Percentiles rank a stretch among this genome's conserved stretches.
phyloP scores from a whole-genome alignment of 1,140 invertebrate genomes.

The roundworm (Caenorhabditis elegans) region DNA sequence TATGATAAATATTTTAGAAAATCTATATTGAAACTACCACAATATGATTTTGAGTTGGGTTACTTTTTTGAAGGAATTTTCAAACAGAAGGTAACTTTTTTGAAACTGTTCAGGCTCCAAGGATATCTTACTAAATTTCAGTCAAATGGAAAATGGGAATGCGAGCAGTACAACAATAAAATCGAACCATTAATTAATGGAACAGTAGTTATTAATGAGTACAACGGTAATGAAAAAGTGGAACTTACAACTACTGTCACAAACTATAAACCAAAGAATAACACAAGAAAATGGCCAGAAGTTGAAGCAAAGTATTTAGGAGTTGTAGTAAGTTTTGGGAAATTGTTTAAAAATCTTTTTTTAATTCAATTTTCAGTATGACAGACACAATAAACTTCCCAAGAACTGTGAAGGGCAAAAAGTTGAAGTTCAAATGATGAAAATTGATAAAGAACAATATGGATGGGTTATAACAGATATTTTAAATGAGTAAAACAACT shows the following conservation, averaged over 20 bases:
- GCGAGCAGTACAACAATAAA: background rate
- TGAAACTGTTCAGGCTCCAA: background rate
- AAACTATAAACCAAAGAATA: background rate
- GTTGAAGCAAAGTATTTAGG: background rate
- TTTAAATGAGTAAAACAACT: background rate
- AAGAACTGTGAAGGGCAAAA: background rate
- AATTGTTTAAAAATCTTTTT: background rate
- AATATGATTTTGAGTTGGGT: background rate
- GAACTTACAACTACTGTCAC: background rate
- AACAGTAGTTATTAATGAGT: too few relatives aligned
- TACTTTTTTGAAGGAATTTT: background rate
- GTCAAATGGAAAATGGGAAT: background rate
- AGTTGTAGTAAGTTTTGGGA: background rate
- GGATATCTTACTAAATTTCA: background rate
- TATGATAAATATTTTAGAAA: background rate
- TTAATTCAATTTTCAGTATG: background rate
- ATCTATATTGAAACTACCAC: background rate
- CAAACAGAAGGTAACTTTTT: background rate
- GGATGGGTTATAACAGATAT: background rate
- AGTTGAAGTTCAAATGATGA: background rate
- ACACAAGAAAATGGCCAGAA: background rate
- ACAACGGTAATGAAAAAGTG: background rate
- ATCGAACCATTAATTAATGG: background rate
- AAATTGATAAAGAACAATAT: background rate
- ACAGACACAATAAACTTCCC: background rate